These are phyloP conservation scores for Eclectus roratus DNA, from an alignment of 2,113 vertebrate genomes.

Conservation along the genomic window DNA sequence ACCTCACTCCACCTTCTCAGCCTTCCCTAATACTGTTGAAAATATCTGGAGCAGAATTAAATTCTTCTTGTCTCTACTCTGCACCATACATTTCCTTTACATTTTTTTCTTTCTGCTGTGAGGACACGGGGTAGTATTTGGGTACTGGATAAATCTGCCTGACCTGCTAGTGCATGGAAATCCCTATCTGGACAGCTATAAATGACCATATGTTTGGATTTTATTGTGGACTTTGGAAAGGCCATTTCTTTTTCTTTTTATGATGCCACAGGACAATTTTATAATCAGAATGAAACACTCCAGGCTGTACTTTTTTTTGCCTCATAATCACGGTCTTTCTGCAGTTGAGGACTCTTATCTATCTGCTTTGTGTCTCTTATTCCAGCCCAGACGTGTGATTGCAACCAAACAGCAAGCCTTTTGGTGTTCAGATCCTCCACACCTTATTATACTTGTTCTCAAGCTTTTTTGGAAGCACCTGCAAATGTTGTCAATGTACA, in stretches of 20 bases:
- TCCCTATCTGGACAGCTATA: neutral
- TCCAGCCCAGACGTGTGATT: neutral
- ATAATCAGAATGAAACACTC: neutral
- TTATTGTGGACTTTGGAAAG: neutral
- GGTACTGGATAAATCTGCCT: neutral
- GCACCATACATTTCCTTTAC: neutral
- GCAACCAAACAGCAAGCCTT: neutral
- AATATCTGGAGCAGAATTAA: neutral
- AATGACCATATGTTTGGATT: neutral
- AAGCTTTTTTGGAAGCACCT: neutral
- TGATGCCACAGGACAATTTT: neutral
- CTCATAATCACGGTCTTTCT: neutral
- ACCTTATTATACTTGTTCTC: neutral
- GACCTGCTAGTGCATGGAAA: neutral
- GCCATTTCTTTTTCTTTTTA: neutral
- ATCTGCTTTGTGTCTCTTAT: neutral
- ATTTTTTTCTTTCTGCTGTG: neutral
- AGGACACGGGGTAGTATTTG: neutral
- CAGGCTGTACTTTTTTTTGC: neutral
- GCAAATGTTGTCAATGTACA: neutral
- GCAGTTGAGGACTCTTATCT: neutral
- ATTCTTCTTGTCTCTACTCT: neutral
- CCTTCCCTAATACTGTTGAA: neutral
- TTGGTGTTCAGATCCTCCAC: neutral
- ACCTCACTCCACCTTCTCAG: neutral